Conservation (phyloP, 1,140 invertebrate species). For the Cotesia glomerata region DNA sequence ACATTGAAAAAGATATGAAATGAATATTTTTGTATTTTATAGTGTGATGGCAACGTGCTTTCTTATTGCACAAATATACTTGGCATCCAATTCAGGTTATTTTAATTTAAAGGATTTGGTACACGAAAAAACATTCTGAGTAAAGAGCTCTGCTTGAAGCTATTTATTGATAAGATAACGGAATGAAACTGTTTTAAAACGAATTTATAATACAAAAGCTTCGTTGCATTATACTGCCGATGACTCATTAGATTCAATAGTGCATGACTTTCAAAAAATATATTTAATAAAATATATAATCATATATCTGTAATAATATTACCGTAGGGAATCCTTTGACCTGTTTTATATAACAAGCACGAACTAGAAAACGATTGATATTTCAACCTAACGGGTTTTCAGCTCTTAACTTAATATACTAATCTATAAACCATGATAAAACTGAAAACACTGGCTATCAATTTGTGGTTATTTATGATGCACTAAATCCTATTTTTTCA, state of each 20-base stretch:
- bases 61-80: background rate
- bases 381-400: conserved; percentile 6
- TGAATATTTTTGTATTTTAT: too few relatives aligned
- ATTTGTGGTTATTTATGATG: too few relatives aligned
- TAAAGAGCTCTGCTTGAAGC: background rate
- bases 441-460: background rate
- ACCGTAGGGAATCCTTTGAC: background rate
- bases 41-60: too few relatives aligned
- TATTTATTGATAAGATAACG: conserved; percentile 16
- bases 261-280: background rate
- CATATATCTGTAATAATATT: background rate
- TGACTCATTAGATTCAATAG: background rate
- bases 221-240: conserved; percentile 13
- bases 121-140: background rate
- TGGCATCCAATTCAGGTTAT: background rate
- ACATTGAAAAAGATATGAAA: too few relatives aligned
- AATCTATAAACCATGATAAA: background rate
- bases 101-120: background rate
- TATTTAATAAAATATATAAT: background rate
- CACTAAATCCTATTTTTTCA: background rate
- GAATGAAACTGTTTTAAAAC: background rate
- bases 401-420: too few relatives aligned
- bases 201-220: background rate
- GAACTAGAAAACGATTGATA: conserved; percentile 19
- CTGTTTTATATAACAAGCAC: background rate